Base-by-base conservation (phyloP, 2,888 invertebrate species). In the Galeruca laticollis region DNA sequence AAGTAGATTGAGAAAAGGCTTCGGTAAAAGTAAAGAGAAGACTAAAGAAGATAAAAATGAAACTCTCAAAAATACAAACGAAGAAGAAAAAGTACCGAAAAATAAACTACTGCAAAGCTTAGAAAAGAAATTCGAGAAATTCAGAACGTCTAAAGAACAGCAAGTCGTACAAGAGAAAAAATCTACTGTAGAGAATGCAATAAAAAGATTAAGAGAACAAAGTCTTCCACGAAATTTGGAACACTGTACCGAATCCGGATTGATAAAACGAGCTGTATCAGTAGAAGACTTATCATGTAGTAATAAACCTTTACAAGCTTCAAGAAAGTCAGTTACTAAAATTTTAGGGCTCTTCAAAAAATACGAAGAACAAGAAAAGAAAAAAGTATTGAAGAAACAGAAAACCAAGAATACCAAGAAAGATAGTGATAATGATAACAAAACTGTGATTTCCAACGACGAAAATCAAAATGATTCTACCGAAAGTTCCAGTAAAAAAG, bases 321-420 rank as follows among this genome's bases (percentile, higher is more conserved):
- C 89, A 56, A 89, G 89, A 79, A 91, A 90, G 49, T 90, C 91
- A 11, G 91, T 92, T 2, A 93, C 94, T 0, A 90, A 90, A 78
- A 93, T 95, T 54, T 85, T 95, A 68, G 93, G 94, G 0, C 85
- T 94, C 2, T 93, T 95, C 77, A 92, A 91, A 76, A 93, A 92
- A 83, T 90, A 90, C 82, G 90, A 93, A 84, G 88, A 92, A 61
- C 71, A 91, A 64, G 77, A 86, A 78, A 79, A 86, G 70, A 78
- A 82, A 26, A 77, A 79, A 73, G 72, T 64, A 31, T 68, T 72
- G 31, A 77, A 80, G 59, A 72, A 66, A 75, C 79, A 40, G 73
- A 80, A 40, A 77, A 82, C 75, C 68, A 67, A 80, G 57, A 69
- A 54, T 33, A 68, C 70, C 35, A 68, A 76, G 75, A 72, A 70